Evolutionary conservation across 2,113 vertebrate genomes (phyloP).

Genomic region (Cygnus buccinator): DNA sequence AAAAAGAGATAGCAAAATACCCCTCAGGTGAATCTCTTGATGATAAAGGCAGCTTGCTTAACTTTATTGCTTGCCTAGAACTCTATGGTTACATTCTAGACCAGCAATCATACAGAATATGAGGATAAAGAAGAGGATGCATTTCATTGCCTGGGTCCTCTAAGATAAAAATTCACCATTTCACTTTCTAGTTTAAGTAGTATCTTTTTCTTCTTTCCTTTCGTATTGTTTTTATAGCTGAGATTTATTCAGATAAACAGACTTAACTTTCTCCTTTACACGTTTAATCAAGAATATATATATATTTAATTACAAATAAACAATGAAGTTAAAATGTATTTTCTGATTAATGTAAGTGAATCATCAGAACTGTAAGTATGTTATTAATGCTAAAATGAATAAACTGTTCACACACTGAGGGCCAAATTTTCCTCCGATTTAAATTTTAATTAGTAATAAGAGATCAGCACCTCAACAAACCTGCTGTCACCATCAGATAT

Average conservation of each 20-base stretch:
- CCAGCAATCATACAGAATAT: neutral
- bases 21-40: neutral
- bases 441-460: neutral
- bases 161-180: neutral
- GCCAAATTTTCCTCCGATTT: neutral
- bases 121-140: neutral
- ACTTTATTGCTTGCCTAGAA: neutral
- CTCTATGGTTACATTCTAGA: neutral
- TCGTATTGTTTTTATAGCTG: neutral
- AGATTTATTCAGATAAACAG: neutral
- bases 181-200: neutral
- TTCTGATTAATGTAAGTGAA: neutral
- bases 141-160: neutral
- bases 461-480: neutral
- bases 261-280: neutral
- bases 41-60: neutral
- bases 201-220: neutral
- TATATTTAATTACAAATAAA: neutral
- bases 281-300: neutral
- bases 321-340: neutral
- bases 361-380: neutral
- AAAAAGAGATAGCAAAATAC: neutral
- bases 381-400: neutral
- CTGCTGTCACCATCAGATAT: neutral
- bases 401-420: neutral